Base-by-base conservation (phyloP, 2,888 invertebrate species). In the Crioceris asparagi region DNA sequence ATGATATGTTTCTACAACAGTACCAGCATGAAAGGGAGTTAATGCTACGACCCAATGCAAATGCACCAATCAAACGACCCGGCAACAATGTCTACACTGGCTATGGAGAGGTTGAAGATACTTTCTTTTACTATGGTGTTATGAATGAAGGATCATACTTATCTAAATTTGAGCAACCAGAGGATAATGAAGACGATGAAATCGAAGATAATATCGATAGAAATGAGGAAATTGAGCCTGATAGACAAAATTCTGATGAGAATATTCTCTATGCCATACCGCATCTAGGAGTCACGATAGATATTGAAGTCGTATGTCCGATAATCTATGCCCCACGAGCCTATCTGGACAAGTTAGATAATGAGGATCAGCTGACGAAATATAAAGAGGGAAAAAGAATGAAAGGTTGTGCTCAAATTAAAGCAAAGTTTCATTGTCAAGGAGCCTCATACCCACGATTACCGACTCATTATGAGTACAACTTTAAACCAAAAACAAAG, bases 81-180 rank as follows among this genome's bases (percentile, higher is more conserved):
- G 52, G 52, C 11, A 57, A 55, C 33, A 54, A 55, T 18, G 57
- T 60, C 5, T 61, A 61, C 38, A 59, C 60, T 2, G 60, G 60
- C 1, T 61, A 58, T 32, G 61, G 61, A 1, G 59, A 59, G 32
- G 55, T 57, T 2, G 54, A 54, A 12, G 52, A 56, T 29, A 54
- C 45, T 15, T 61, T 61, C 41, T 61, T 55, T 34, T 61, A 54
- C 43, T 61, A 61, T 36, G 61, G 61, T 11, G 57, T 54, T 7
- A 60, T 61, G 60, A 61, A 60, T 34, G 55, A 60, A 29, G 60
- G 61, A 11, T 12, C 27, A 12, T 2, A 12, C 27, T 2, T 27
- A n/a, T 12, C 2, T 12, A 2, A 7, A 8, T 21, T 7, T 21
- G 21, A 21, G 21, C 10, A 10, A 10, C 10, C 10, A n/a, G n/a